These are phyloP conservation scores for Rhagonycha fulva DNA, from an alignment of 2,888 invertebrate genomes.

Conservation along the genomic window DNA sequence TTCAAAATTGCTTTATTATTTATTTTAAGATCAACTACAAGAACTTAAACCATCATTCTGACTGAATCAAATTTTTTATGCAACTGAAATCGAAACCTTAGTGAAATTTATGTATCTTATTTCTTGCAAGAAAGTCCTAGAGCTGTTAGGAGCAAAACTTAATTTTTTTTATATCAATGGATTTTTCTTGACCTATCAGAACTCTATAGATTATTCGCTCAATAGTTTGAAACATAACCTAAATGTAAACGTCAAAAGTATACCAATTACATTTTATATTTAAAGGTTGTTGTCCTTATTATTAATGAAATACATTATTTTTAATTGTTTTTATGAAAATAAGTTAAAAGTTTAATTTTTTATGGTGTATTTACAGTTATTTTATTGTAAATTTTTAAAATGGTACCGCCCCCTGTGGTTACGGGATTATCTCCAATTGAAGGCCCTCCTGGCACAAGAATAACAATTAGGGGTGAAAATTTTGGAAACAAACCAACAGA, in stretches of 20 bases:
- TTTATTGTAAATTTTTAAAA: constrained; percentile 40
- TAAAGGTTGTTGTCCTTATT: constrained; percentile 2
- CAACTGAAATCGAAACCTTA: too few relatives aligned
- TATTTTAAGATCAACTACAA: too few relatives aligned
- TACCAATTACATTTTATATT: background rate
- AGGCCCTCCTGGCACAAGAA: constrained; percentile 94
- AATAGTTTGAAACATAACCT: background rate
- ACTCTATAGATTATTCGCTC: background rate
- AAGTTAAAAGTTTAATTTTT: background rate
- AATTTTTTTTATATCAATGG: background rate
- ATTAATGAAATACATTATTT: background rate
- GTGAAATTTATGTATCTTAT: too few relatives aligned
- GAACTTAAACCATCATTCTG: too few relatives aligned
- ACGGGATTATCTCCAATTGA: constrained; percentile 98
- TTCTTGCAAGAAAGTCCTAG: too few relatives aligned
- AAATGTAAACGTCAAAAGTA: background rate
- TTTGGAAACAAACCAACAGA: constrained; percentile 85
- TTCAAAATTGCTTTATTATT: too few relatives aligned
- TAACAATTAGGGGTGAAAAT: constrained; percentile 95
- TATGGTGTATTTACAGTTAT: background rate
- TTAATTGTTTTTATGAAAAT: background rate
- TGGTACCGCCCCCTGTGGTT: constrained; percentile 84
- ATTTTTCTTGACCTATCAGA: background rate
- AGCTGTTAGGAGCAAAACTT: too few relatives aligned
- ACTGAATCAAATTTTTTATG: too few relatives aligned